Evolutionary conservation across 1,140 invertebrate species (phyloP), one percentile per base, ranked within the genome.

Genomic region (Halictus rubicundus): DNA sequence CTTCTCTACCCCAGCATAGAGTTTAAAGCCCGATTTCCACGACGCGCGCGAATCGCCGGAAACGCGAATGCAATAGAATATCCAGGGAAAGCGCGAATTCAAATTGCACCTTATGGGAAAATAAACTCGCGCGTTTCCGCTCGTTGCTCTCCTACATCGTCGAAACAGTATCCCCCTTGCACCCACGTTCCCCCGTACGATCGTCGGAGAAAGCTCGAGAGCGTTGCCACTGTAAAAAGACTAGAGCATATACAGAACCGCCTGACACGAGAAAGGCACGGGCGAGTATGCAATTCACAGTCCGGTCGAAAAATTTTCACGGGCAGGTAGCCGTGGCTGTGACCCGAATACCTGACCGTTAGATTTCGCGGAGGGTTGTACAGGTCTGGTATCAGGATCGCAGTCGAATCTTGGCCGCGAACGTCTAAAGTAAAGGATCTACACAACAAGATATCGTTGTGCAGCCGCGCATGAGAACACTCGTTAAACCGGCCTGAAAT

Each of bases 401-500:
- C 49, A 68, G 39, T 76, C n/a, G 2, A 14, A 46, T 72, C 61
- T 52, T 23, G 21, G 46, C 14, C 16, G 7, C 19, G 10, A 32
- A 5, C 32, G 32, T 32, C 3, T 32, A 2, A 5, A 32, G 32
- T 32, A 32, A 32, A 32, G 3, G 32, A 32, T 32, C 32, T 32
- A 25, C 5, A 60, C 46, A 27, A 23, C 27, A 54, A 65, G 59
- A 37, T 63, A 61, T 42, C 9, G 57, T 14, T 9, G 64, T 59
- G 23, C 12, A 42, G 12, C 23, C 8, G 70, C 21, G 77, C 68
- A 71, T 78, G 76, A 72, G 61, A 79, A 73, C 78, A 65, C 71
- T 73, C 61, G 71, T 66, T 66, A 74, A 68, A 73, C 78, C 64
- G 63, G 71, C 78, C 70, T 73, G 70, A 79, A 79, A 79, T 79